Evolutionary conservation across 2,797 vertebrate genomes (phyloP).

Genomic region (Carapus acus): DNA sequence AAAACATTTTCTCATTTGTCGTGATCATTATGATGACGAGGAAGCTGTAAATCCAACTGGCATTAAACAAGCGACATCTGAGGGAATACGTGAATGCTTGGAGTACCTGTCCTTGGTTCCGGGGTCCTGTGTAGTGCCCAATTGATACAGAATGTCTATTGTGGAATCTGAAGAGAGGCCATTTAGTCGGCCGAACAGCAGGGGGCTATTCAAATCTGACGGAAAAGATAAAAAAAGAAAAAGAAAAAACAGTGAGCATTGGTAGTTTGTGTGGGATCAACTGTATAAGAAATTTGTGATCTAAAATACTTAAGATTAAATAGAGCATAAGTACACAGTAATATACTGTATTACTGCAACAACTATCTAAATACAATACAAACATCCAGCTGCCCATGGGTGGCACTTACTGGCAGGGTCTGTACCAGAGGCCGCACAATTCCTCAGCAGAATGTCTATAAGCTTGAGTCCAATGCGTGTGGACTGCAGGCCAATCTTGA

Average conservation of each 20-base stretch:
- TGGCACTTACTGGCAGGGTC: slow-evolving; percentile 88
- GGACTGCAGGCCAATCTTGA: slow-evolving; percentile 97
- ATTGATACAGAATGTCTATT: slow-evolving; percentile 97
- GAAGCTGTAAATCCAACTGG: neutral
- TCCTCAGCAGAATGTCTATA: slow-evolving; percentile 95
- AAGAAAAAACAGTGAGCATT: neutral
- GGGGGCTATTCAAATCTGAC: slow-evolving; percentile 97
- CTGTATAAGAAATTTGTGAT: no score
- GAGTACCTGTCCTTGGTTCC: slow-evolving; percentile 95
- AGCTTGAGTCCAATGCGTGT: slow-evolving; percentile 93
- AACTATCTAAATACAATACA: no score
- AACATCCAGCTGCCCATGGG: no score
- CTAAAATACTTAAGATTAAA: no score
- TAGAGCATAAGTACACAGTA: no score
- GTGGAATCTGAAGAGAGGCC: slow-evolving; percentile 98
- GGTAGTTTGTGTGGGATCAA: no score
- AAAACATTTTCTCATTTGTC: neutral
- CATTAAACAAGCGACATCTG: neutral
- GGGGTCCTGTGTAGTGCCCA: slow-evolving; percentile 94
- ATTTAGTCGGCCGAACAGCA: slow-evolving; percentile 95
- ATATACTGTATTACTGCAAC: neutral
- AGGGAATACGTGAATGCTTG: neutral
- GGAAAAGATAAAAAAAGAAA: neutral
- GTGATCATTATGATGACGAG: neutral
- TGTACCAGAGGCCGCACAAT: slow-evolving; percentile 94